These are phyloP conservation scores for Porites lutea DNA, from an alignment of 64 coral and sea anemone species.

Conservation along the genomic window DNA sequence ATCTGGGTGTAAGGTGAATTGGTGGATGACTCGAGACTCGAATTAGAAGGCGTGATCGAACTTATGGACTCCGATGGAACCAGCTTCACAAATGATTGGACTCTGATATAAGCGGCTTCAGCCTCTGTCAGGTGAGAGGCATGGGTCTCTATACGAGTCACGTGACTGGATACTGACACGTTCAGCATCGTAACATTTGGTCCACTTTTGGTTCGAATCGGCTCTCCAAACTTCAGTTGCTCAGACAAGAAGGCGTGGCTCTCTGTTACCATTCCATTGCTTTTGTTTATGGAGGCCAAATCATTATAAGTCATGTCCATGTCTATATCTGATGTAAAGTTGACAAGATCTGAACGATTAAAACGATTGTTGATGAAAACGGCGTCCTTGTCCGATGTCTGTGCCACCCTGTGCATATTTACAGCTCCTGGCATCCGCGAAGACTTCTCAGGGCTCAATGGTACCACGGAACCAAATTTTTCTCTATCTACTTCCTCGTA, in stretches of 20 bases:
- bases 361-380: conserved; percentile 59
- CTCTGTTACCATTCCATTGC: conserved; percentile 48
- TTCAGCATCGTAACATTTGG: not conserved
- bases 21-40: too few relatives aligned
- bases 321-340: conserved; percentile 45
- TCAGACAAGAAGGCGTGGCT: not conserved
- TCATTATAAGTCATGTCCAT: conserved; percentile 37
- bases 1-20: too few relatives aligned
- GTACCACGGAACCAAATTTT: not conserved
- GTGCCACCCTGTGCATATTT: conserved; percentile 57
- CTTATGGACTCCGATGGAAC: too few relatives aligned
- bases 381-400: not conserved
- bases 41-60: too few relatives aligned
- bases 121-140: too few relatives aligned
- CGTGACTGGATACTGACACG: conserved; percentile 13
- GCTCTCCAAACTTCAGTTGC: conserved; percentile 42
- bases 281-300: conserved; percentile 15
- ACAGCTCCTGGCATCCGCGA: conserved; percentile 48
- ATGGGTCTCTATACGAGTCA: conserved; percentile 5
- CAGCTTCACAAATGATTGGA: too few relatives aligned
- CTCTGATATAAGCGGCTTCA: too few relatives aligned
- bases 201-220: conserved; percentile 6
- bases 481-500: conserved; percentile 52
- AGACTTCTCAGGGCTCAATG: conserved; percentile 10
- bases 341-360: conserved; percentile 29